Evolutionary conservation across 2,113 vertebrate genomes (phyloP), one percentile per base, ranked within the genome.

Genomic region (Stomatorhinus ivindoensis): DNA sequence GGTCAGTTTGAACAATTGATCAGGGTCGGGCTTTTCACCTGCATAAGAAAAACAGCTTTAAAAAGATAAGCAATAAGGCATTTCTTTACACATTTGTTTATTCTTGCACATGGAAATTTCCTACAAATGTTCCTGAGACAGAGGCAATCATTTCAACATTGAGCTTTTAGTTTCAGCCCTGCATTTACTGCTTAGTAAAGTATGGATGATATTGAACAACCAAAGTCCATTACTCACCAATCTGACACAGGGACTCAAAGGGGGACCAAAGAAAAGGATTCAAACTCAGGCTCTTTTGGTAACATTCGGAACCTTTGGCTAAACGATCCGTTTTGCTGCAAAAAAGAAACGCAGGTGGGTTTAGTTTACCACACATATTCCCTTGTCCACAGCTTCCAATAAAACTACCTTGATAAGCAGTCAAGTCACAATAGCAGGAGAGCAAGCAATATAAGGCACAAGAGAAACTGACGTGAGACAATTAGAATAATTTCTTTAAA

Each of bases 191-290:
- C 35, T 39, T 42, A 80, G 17, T 42, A 80, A 17, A 42, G 31
- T 69, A 69, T 4, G 61, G 61, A 69, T 69, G n/a, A 69, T 69
- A 42, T 42, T 39, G 35, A 80, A 42, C 35, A 39, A 39, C 24
- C 35, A 80, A 84, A 84, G 21, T 21, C 9, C 27, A 46, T 61
- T 87, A 87, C 48, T 95, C 96, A 99, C 98, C 98, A 94, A 99
- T 97, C 95, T 99, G 98, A 97, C 98, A 99, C 58, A 99, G 96
- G 13, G 97, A 97, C 93, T 99, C 98, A 93, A 99, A 99, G 21
- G 98, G 97, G 82, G 97, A 98, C 98, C 98, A 99, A 91, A 99
- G 97, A 93, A 99, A 99, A 89, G 98, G 98, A 94, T 99, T 99
- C 95, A 99, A 97, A 93, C 95, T 97, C 95, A 99, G 96, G 97